phyloP scores from a whole-genome alignment of 2,113 vertebrate genomes.

The Atlantisia rogersi region DNA sequence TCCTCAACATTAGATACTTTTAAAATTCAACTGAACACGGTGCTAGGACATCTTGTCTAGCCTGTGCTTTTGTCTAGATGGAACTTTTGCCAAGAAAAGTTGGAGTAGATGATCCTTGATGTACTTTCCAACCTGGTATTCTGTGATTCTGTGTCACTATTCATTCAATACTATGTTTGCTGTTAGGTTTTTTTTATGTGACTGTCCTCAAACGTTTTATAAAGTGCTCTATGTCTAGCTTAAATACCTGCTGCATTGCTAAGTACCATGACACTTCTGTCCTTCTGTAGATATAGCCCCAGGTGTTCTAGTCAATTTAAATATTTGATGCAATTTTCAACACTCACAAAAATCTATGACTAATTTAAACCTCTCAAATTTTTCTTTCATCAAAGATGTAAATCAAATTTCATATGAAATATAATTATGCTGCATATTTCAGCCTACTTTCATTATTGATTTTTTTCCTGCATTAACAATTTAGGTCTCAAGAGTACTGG shows the following conservation, averaged over 20 bases:
- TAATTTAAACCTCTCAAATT: conserved; percentile 17
- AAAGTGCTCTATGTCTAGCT: neutral
- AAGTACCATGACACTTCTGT: neutral
- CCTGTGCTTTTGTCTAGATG: too few species aligned
- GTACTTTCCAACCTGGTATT: too few species aligned
- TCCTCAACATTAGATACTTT: too few species aligned
- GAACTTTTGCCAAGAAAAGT: too few species aligned
- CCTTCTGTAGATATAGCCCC: neutral
- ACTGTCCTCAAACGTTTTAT: neutral
- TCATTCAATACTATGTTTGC: neutral
- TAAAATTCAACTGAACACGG: too few species aligned
- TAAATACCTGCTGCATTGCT: neutral
- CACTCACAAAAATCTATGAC: neutral
- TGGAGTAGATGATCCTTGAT: too few species aligned
- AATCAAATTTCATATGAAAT: conserved; percentile 22
- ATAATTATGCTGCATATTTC: conserved; percentile 7
- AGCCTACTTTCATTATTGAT: neutral
- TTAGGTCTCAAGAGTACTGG: neutral
- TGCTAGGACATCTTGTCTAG: too few species aligned
- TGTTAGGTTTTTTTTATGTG: neutral
- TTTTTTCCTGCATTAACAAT: neutral
- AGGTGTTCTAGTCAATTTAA: conserved; percentile 9
- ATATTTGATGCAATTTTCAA: conserved; percentile 3
- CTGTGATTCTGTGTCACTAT: neutral
- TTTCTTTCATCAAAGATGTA: conserved; percentile 6